Conservation (phyloP, 2,888 invertebrate species). For the Teleiodes luculella region DNA sequence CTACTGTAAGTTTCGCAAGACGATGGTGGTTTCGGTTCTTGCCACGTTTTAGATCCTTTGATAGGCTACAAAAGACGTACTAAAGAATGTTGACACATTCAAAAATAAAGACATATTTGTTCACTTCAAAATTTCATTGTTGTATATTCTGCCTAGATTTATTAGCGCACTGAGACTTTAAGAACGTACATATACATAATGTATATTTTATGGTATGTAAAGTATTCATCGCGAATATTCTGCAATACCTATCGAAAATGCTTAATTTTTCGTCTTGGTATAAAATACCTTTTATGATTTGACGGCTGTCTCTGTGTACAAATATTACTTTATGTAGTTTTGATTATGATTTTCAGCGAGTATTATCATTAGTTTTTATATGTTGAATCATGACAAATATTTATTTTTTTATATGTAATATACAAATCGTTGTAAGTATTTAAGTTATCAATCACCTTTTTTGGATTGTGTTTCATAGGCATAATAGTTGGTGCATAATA, state of each 20-base stretch:
- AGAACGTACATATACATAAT: neutral
- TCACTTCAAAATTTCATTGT: no score
- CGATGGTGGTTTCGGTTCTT: no score
- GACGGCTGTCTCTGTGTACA: conserved; percentile 66
- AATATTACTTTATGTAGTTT: conserved; percentile 30
- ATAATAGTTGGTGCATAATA: conserved; percentile 51
- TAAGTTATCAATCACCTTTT: conserved; percentile 22
- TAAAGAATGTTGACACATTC: no score
- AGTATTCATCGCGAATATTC: conserved; percentile 15
- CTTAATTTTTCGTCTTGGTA: conserved; percentile 37
- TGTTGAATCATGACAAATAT: conserved; percentile 73
- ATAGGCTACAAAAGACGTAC: no score
- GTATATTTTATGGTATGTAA: conserved; percentile 12
- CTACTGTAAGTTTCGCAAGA: no score
- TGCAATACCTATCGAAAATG: conserved; percentile 27
- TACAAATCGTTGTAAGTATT: conserved; percentile 32
- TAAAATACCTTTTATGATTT: conserved; percentile 45
- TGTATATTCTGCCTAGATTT: neutral
- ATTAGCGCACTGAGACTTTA: neutral
- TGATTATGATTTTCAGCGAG: conserved; percentile 45
- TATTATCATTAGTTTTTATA: conserved; percentile 65
- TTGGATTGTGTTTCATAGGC: conserved; percentile 23
- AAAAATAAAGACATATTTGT: no score
- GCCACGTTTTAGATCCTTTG: no score
- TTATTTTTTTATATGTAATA: conserved; percentile 54